These are phyloP conservation scores for Apis florea DNA, from an alignment of 1,140 invertebrate genomes.

Conservation along the genomic window DNA sequence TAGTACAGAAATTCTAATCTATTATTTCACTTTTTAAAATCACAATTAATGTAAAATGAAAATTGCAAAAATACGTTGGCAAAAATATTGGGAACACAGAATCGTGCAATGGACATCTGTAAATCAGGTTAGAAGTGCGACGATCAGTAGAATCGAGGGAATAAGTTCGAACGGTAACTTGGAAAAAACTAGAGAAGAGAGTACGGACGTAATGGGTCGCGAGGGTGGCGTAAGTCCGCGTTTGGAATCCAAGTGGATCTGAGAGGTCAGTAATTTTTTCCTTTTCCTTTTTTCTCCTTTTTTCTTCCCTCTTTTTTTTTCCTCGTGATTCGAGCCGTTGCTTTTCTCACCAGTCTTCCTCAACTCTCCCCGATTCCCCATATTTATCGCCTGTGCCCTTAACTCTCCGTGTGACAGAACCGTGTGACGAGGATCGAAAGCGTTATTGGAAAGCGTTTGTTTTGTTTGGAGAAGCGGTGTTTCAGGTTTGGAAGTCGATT, in stretches of 20 bases:
- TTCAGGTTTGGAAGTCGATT: neutral
- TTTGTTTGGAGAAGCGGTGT: neutral
- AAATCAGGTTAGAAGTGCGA: slow-evolving; percentile 61
- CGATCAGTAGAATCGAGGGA: slow-evolving; percentile 51
- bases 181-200: neutral
- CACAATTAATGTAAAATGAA: too few relatives aligned
- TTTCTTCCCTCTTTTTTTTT: neutral
- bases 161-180: slow-evolving; percentile 38
- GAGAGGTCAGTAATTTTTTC: slow-evolving; percentile 67
- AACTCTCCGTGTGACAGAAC: slow-evolving; percentile 19
- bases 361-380: neutral
- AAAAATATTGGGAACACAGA: neutral
- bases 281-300: neutral
- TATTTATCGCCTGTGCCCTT: slow-evolving; percentile 55
- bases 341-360: slow-evolving; percentile 30
- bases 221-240: neutral
- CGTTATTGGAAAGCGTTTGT: slow-evolving; percentile 29
- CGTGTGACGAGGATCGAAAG: slow-evolving; percentile 18
- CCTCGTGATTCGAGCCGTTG: slow-evolving; percentile 52
- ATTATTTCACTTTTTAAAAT: too few relatives aligned
- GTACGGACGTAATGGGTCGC: slow-evolving; percentile 6
- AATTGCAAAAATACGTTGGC: too few relatives aligned
- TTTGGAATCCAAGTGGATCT: slow-evolving; percentile 56
- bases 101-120: slow-evolving; percentile 57
- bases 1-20: too few relatives aligned